Evolutionary conservation across 2,888 invertebrate species (phyloP).

Genomic region (Uropetala carovei): DNA sequence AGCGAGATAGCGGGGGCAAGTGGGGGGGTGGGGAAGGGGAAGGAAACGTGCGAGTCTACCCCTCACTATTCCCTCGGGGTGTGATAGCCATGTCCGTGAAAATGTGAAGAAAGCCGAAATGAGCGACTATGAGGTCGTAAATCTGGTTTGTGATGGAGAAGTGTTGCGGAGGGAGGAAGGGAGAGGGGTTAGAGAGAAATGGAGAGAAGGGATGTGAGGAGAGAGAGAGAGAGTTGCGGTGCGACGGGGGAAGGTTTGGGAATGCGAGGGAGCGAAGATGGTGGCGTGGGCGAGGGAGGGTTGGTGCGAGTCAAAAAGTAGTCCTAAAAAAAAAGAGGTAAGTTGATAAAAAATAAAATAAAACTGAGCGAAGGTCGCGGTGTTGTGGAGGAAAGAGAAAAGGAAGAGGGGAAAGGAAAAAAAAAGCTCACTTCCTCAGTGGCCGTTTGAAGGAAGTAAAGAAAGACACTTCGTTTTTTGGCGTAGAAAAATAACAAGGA

Average conservation of each 20-base stretch:
- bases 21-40: no score
- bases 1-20: no score
- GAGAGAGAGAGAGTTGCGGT: neutral
- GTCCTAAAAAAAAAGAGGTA: neutral
- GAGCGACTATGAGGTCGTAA: conserved; percentile 49
- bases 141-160: conserved; percentile 31
- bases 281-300: no score
- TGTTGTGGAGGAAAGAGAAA: neutral
- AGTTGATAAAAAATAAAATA: conserved; percentile 13
- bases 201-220: neutral
- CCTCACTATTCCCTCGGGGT: neutral
- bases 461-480: conserved; percentile 12
- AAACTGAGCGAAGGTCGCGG: conserved; percentile 13
- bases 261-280: no score
- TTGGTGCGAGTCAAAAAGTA: no score
- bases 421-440: neutral
- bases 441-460: neutral
- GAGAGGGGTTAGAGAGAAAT: neutral
- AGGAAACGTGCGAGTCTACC: conserved; percentile 18
- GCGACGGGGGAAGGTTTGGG: no score
- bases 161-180: neutral
- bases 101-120: conserved; percentile 53
- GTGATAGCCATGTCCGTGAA: conserved; percentile 46
- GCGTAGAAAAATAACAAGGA: neutral
- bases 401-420: neutral